Base-by-base conservation (phyloP, 2,797 vertebrate genomes). In the Gallirallus australis region DNA sequence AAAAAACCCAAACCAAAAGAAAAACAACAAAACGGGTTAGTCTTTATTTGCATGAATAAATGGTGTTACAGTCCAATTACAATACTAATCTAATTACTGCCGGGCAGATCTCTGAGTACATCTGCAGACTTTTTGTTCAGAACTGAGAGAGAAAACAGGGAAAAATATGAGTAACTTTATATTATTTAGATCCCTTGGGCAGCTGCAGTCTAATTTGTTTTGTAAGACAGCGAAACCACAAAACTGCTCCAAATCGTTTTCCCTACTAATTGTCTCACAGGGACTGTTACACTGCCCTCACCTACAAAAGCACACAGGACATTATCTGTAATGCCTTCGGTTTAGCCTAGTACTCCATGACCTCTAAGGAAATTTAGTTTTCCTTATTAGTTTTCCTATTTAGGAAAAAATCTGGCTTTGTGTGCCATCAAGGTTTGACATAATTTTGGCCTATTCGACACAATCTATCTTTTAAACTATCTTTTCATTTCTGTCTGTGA, bases 121-220 rank as follows among this genome's bases (percentile, higher is more conserved):
- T 81, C 40, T 88, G 57, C n/a, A 83, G 50, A 69, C 4, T 37
- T 88, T 89, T 88, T 69, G 54, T 45, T 81, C 69, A 84, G 59
- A 85, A 83, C 9, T 83, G 27, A 69, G 84, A 88, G n/a, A 59
- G 11, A 85, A 91, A 91, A 60, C 12, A 63, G 16, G 19, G 11
- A 11, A 70, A 92, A 90, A 78, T 37, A 11, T 47, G 14, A 69
- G 24, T 52, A 59, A 39, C 45, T 91, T 87, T 81, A 20, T 71
- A 45, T 57, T 88, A 20, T 53, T 59, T 70, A 64, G 60, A 83
- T 93, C 85, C 69, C 64, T 78, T 64, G 3, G 18, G 87, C 53
- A 91, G 72, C n/a, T 87, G 47, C 47, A 66, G 21, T 39, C 54
- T 94, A 64, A 86, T 83, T 81, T 91, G 65, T 87, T 93, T 82